Base-by-base conservation (phyloP, 1,140 invertebrate genomes). In the Drosophila melanica region DNA sequence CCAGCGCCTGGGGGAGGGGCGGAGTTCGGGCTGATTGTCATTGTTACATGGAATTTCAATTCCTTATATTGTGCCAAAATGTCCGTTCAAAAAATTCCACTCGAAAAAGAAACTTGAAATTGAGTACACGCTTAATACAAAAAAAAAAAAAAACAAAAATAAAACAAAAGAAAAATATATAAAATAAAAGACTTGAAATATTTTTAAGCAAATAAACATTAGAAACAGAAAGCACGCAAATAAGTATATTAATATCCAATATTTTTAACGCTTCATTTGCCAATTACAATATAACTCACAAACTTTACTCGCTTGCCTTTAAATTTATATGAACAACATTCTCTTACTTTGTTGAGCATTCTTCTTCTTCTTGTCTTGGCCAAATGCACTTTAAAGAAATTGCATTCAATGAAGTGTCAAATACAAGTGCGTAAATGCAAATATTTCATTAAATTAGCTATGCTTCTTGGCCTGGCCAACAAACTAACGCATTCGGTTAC, bases 31-130 rank as follows among this genome's bases (percentile, higher is more conserved):
- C 10, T 55, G 14, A 18, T 20, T 55, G 27, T 55, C 55, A 33
- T 33, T 5, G 7, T 58, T 11, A 41, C 20, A 55, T 20, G 50
- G 50, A 55, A 64, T 64, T 63, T 41, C 59, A 48, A 63, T 70
- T 47, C 23, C 41, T 63, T 54, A 47, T 48, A 70, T 69, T 69
- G 27, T 18, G 53, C 16, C 37, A 55, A 55, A 23, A 23, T 39
- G 53, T 55, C 20, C 14, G 12, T 55, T 7, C 4, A 14, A 6
- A 9, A 50, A 2, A 50, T 44, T 44, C n/a, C 14, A 44, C 7
- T 44, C 2, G 8, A 8, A 9, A 18, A 44, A 33, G 9, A 6
- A 41, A n/a, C n/a, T 18, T 10, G 8, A 16, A 2, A 10, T 7
- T 50, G 18, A 50, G n/a, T n/a, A 41, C 39, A 41, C 11, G 39